A percentile compares a stretch with the other conserved stretches of the same genome.
Evolutionary conservation across 2,888 invertebrate species (phyloP).

Genomic region (Syrphus vitripennis): DNA sequence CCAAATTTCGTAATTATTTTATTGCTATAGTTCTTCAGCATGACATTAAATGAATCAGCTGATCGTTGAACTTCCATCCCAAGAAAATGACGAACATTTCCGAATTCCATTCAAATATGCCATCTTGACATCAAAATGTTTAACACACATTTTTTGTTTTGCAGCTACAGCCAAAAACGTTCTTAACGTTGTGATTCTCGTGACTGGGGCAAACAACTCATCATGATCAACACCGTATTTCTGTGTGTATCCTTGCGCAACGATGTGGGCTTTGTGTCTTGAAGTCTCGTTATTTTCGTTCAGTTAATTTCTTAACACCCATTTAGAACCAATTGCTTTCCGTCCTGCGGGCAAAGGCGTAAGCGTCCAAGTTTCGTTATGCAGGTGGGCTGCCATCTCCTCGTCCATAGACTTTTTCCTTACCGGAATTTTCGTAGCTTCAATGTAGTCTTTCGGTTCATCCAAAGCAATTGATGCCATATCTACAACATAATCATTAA

Average conservation of each 20-base stretch:
- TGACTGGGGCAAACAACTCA: slow-evolving; percentile 3
- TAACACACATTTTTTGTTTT: not conserved
- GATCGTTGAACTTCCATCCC: slow-evolving; percentile 16
- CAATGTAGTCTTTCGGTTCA: not conserved
- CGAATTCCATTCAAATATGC: slow-evolving; percentile 13
- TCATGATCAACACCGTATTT: slow-evolving; percentile 31
- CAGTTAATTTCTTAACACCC: slow-evolving; percentile 3
- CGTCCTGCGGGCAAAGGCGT: slow-evolving; percentile 2
- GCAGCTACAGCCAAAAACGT: not conserved
- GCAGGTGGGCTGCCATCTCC: not conserved
- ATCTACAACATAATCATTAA: slow-evolving; percentile 4
- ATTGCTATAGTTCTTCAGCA: not conserved
- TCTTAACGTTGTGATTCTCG: not conserved
- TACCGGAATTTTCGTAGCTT: not conserved
- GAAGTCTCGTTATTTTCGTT: slow-evolving; percentile 23
- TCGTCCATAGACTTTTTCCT: slow-evolving; percentile 1
- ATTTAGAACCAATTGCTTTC: slow-evolving; percentile 14
- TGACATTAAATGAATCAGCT: not conserved
- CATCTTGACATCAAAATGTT: not conserved
- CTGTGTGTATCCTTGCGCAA: slow-evolving; percentile 30
- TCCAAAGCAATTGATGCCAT: not conserved
- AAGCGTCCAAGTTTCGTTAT: not conserved
- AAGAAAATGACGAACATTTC: slow-evolving; percentile 4
- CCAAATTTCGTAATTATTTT: not conserved
- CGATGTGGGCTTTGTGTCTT: slow-evolving; percentile 14